These are phyloP conservation scores for Orius laevigatus DNA, from an alignment of 1,140 invertebrate genomes.

Conservation along the genomic window DNA sequence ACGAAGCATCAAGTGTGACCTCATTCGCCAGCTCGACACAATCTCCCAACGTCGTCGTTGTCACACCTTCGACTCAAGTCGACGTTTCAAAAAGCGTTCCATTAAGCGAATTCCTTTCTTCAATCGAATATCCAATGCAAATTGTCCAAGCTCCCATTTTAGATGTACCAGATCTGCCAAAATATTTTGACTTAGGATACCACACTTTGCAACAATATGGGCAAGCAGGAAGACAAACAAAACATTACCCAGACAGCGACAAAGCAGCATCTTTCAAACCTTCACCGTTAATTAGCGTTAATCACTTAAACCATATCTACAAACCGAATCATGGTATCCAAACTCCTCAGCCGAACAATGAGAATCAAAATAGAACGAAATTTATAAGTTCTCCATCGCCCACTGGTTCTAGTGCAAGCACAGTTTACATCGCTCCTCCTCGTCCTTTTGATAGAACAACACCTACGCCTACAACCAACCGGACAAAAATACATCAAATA, in stretches of 20 bases:
- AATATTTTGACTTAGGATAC: slow-evolving; percentile 19
- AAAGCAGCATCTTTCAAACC: slow-evolving; percentile 11
- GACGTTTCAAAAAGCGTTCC: slow-evolving; percentile 21
- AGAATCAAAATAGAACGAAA: too few relatives aligned
- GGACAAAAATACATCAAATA: slow-evolving; percentile 34
- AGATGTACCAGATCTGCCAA: slow-evolving; percentile 17
- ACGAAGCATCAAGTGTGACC: slow-evolving; percentile 14
- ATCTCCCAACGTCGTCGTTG: background rate
- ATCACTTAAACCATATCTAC: too few relatives aligned
- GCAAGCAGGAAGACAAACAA: slow-evolving; percentile 5
- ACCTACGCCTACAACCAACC: slow-evolving; percentile 8
- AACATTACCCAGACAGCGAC: slow-evolving; percentile 9
- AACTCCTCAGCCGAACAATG: too few relatives aligned
- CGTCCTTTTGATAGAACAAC: slow-evolving; percentile 5
- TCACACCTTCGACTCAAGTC: slow-evolving; percentile 10
- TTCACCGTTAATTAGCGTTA: too few relatives aligned
- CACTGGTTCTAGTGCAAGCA: background rate
- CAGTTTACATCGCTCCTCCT: background rate
- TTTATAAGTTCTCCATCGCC: too few relatives aligned
- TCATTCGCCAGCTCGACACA: background rate
- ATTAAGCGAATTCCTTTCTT: slow-evolving; percentile 21
- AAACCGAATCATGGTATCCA: too few relatives aligned
- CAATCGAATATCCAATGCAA: slow-evolving; percentile 23
- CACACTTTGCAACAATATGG: slow-evolving; percentile 11
- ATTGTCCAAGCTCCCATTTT: slow-evolving; percentile 22